A percentile compares a stretch with the other conserved stretches of the same genome.
phyloP scores from a whole-genome alignment of 1,140 invertebrate genomes.

The Acyrthosiphon pisum region DNA sequence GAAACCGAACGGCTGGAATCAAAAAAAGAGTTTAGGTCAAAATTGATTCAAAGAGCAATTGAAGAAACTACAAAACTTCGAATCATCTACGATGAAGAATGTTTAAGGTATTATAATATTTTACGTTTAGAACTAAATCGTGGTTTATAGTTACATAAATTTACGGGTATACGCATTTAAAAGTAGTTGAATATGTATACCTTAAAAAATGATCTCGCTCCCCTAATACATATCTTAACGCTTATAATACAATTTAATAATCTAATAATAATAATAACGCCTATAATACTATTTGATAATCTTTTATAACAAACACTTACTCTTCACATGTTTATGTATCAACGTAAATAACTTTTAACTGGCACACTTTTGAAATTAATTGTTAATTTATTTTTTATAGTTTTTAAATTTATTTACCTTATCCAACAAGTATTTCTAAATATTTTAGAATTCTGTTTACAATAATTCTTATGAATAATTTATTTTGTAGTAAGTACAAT shows the following conservation, averaged over 20 bases:
- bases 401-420: not conserved
- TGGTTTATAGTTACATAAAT: too few species aligned
- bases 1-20: not conserved
- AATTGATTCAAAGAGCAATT: not conserved
- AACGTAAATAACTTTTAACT: not conserved
- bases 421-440: too few species aligned
- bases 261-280: too few species aligned
- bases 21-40: not conserved
- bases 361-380: too few species aligned
- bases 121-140: not conserved
- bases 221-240: too few species aligned
- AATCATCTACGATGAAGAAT: constrained; percentile 21
- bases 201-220: too few species aligned
- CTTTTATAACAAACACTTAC: too few species aligned
- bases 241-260: too few species aligned
- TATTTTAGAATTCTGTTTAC: not conserved
- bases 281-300: too few species aligned
- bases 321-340: too few species aligned
- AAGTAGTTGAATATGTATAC: too few species aligned
- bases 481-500: not conserved
- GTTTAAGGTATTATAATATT: constrained; percentile 3
- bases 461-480: not conserved
- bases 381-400: not conserved
- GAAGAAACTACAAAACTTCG: not conserved
- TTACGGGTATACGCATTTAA: too few species aligned